Percentiles rank a stretch among this genome's conserved stretches.
Conservation (phyloP, 1,140 invertebrate genomes). For the Diorhabda elongata region DNA sequence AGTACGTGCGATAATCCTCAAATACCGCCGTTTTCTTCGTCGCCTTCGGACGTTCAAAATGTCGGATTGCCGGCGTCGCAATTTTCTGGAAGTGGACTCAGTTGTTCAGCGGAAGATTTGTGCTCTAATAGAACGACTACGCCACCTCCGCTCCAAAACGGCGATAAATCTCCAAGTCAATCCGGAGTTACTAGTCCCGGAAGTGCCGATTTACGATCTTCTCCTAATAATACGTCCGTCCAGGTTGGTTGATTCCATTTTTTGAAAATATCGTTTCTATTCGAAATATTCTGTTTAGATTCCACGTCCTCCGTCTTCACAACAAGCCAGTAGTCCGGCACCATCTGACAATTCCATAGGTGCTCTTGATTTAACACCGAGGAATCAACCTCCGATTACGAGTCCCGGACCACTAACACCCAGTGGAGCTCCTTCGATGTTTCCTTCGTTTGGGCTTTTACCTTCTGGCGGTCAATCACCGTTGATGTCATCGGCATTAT, state of each 20-base stretch:
- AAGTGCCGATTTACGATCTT: conserved; percentile 42
- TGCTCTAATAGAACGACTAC: conserved; percentile 43
- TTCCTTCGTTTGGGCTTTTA: conserved; percentile 60
- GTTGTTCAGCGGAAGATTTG: conserved; percentile 48
- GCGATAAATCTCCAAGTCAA: conserved; percentile 52
- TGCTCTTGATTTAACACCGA: conserved; percentile 58
- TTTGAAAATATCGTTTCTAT: not conserved
- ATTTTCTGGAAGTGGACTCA: conserved; percentile 53
- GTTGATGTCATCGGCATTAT: conserved; percentile 63
- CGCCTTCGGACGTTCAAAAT: conserved; percentile 58
- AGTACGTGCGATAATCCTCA: conserved; percentile 39
- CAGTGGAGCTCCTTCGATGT: conserved; percentile 55
- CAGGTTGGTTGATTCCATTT: conserved; percentile 33
- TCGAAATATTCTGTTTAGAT: conserved; percentile 26
- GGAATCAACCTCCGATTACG: conserved; percentile 40
- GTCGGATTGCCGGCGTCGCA: conserved; percentile 63
- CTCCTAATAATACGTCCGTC: conserved; percentile 44
- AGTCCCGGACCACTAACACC: conserved; percentile 44
- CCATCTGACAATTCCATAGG: conserved; percentile 53
- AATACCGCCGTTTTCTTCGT: conserved; percentile 61
- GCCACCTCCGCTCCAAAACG: conserved; percentile 49
- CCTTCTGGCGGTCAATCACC: conserved; percentile 55
- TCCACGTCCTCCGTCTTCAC: conserved; percentile 44
- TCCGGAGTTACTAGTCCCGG: conserved; percentile 45
- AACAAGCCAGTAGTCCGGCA: conserved; percentile 45